Percentiles rank a stretch among this genome's conserved stretches.
phyloP scores from a whole-genome alignment of 2,797 vertebrate species.

The Spinus olivaceus region DNA sequence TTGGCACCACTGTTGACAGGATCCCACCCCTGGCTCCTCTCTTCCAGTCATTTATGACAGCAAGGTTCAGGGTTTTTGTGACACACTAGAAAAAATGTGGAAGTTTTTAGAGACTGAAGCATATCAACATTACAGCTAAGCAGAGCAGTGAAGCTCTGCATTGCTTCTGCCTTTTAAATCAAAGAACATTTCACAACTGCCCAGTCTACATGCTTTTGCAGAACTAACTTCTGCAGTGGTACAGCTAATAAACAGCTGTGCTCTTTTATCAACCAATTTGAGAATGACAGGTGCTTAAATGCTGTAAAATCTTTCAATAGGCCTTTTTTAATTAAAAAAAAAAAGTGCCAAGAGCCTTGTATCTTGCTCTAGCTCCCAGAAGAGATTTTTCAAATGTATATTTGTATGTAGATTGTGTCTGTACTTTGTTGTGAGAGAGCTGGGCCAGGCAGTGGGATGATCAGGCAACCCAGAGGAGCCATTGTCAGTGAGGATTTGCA shows the following conservation, averaged over 20 bases:
- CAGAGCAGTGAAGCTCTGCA: not conserved
- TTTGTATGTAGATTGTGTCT: not conserved
- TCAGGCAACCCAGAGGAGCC: not conserved
- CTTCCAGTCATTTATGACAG: not conserved
- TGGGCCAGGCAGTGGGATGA: not conserved
- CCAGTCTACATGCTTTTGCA: not conserved
- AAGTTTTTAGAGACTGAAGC: not conserved
- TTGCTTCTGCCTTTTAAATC: not conserved
- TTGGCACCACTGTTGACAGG: not conserved
- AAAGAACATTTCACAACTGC: not conserved
- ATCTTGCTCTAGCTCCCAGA: not conserved
- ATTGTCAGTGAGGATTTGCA: not conserved
- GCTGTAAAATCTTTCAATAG: not conserved
- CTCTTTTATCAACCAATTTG: not conserved
- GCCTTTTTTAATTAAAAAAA: not conserved
- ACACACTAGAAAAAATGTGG: not conserved
- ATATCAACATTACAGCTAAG: not conserved
- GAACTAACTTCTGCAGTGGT: not conserved
- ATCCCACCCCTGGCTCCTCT: not conserved
- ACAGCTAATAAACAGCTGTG: not conserved
- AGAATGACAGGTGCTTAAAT: not conserved
- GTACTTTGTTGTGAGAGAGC: not conserved
- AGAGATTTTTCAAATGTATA: not conserved
- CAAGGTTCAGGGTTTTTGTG: rapidly evolving
- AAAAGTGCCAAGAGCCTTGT: not conserved